Base-by-base conservation (phyloP, 2,888 invertebrate genomes). In the Pterobdella sp. region DNA sequence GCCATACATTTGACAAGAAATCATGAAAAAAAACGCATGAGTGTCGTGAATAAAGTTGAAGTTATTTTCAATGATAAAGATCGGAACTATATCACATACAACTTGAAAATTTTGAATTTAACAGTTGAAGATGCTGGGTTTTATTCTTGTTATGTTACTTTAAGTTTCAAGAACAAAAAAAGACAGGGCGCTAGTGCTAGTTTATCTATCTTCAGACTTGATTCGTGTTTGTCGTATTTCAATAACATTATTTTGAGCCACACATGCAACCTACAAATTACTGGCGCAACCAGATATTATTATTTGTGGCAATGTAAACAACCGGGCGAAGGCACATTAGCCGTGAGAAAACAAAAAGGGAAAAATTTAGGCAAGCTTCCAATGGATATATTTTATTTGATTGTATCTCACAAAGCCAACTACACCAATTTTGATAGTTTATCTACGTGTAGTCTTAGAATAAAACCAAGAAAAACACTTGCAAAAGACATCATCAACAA, bases 1-100 rank as follows among this genome's bases (percentile, higher is more conserved):
- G 22, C 49, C 26, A 31, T 69, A 22, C 69, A 69, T 26, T 22
- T 69, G 49, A 42, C 69, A 29, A 52, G 69, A n/a, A 56, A 56
- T 56, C 18, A 22, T 56, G 60, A 56, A 3, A 56, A 56, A 22
- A 56, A 14, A n/a, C 7, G 26, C n/a, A 14, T 56, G 32, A 3
- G 65, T 3, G 26, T 65, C n/a, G 3, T 7, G n/a, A 3, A 65
- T 3, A 34, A 65, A 65, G 34, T 35, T 65, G n/a, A 65, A 18
- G 14, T 35, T 65, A 14, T 32, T 29, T 65, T 29, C 35, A 31
- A 65, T 34, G 35, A 65, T n/a, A 10, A 31, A 29, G 35, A 65
- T 34, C 35, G 65, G 29, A 65, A 34, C 65, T 35, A 65, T 29
- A 65, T 35, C 10, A 31, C 32, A 22, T 35, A 65, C 29, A 29